Conservation (phyloP, 2,888 invertebrate genomes). For the Calliphora vomitoria region DNA sequence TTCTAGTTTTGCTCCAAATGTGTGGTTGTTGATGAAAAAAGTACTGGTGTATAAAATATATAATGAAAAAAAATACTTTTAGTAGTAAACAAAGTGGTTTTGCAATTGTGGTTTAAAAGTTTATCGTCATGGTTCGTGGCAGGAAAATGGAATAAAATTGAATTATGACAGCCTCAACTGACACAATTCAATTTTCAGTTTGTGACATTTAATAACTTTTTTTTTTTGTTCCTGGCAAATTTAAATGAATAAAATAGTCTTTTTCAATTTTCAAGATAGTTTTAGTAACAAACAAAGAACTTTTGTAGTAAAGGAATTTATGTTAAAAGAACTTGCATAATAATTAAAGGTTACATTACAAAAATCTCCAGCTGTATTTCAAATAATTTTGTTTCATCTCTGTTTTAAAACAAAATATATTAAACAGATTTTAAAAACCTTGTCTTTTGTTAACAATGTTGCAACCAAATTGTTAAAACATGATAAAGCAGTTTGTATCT, state of each 20-base stretch:
- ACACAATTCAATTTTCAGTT: constrained; percentile 56
- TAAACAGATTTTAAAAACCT: not conserved
- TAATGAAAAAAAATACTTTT: constrained; percentile 9
- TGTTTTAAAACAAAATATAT: not conserved
- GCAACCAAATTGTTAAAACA: constrained; percentile 43
- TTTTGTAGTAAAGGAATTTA: no score
- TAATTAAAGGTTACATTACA: no score
- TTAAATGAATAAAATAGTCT: constrained; percentile 1
- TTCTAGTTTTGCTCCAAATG: constrained; percentile 62
- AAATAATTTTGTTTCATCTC: not conserved
- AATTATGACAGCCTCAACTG: constrained; percentile 55
- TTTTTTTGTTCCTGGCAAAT: not conserved
- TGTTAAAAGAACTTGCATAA: no score
- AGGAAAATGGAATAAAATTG: constrained; percentile 40
- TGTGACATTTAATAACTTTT: not conserved
- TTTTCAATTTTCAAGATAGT: no score
- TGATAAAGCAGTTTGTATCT: constrained; percentile 29
- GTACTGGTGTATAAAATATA: not conserved
- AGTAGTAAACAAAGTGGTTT: constrained; percentile 72
- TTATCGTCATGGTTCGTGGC: constrained; percentile 55
- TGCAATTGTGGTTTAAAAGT: constrained; percentile 70
- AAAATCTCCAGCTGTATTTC: not conserved
- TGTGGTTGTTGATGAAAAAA: constrained; percentile 58
- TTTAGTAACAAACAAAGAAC: no score
- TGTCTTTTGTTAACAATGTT: not conserved